Evolutionary conservation across 2,797 vertebrate genomes (phyloP).

Genomic region (Garrulus glandarius): DNA sequence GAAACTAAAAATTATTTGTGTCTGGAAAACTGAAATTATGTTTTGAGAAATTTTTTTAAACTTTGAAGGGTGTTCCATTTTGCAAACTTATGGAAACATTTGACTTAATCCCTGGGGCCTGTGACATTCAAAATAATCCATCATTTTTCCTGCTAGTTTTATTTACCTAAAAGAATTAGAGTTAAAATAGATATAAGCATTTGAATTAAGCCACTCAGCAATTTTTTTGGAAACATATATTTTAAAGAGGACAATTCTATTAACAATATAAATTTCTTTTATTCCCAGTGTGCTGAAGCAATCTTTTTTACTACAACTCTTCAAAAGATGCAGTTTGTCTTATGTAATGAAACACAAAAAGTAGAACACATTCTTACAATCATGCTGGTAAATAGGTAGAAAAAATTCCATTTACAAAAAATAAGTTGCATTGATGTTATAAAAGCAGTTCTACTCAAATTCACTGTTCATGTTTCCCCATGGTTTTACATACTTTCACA

Average conservation of each 20-base stretch:
- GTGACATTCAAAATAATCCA: background rate
- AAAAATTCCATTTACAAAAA: background rate
- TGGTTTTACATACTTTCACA: background rate
- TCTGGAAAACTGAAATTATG: background rate
- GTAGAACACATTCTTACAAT: background rate
- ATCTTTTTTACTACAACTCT: background rate
- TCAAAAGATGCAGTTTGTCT: background rate
- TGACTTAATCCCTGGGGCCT: background rate
- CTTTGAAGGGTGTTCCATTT: accelerated
- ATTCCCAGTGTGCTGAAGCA: background rate
- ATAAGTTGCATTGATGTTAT: background rate
- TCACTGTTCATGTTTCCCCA: background rate
- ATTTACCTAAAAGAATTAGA: background rate
- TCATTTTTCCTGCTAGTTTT: background rate
- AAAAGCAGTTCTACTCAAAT: background rate
- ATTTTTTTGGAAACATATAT: background rate
- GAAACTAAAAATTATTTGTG: background rate
- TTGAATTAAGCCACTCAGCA: background rate
- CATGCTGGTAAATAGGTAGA: background rate
- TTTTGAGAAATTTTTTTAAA: background rate
- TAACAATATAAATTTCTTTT: background rate
- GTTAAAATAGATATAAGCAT: background rate
- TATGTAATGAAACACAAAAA: background rate
- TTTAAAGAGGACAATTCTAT: background rate
- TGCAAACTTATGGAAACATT: background rate